Evolutionary conservation across 2,797 vertebrate species (phyloP), one percentile per base, ranked within the genome.

Genomic region (Apogon talboti): DNA sequence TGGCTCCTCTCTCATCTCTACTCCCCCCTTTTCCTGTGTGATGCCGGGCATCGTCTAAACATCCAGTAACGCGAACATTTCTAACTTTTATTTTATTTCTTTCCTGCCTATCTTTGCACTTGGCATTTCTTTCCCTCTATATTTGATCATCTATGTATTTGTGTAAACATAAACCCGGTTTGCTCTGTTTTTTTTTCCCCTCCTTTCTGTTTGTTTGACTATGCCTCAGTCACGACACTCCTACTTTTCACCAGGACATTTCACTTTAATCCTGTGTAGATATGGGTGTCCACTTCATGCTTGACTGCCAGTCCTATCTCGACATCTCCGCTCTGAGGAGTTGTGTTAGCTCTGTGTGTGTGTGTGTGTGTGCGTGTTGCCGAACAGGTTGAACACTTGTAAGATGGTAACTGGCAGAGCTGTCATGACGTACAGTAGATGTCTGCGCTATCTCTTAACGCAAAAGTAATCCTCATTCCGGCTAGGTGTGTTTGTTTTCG

Each of bases 1-100:
- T 90, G 87, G 79, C 68, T 84, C 54, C 68, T 51, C 78, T 89
- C 86, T 83, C 82, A 69, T 76, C 78, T 49, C 57, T 41, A 40
- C 61, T 19, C 76, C 67, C 60, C 60, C 40, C 24, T 67, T 49
- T 64, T 74, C 73, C 79, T 73, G 42, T 75, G 66, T 61, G 61
- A 73, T 54, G 49, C 44, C 40, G 56, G 77, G 64, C 70, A 81
- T 80, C 46, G 47, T 76, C 53, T 66, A 65, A 84, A 85, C 67
- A 71, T 55, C 59, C 30, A 49, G 2, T 55, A 46, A 50, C 78
- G 48, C 65, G 71, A 13, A 53, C 40, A 62, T 73, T 71, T 80
- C 37, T 11, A 49, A 55, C 21, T 58, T 18, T 58, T 18, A 53
- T 35, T 49, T 70, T 43, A 28, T 19, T 57, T 40, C 21, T 43